A percentile compares a stretch with the other conserved stretches of the same genome.
phyloP scores from a whole-genome alignment of 2,797 vertebrate genomes.

The Sebastiscus tertius region DNA sequence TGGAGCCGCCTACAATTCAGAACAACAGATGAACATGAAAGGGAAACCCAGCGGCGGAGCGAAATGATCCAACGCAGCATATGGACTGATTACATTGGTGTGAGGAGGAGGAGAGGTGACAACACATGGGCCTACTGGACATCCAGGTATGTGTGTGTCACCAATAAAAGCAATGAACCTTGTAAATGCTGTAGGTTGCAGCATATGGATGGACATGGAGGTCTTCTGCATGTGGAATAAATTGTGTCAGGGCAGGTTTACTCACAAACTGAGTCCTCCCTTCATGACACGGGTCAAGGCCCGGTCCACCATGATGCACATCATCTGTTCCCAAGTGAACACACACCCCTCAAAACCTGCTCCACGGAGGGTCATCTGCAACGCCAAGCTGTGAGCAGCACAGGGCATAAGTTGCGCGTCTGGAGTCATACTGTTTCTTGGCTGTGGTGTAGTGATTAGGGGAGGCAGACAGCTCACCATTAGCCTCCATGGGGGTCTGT shows the following conservation, averaged over 20 bases:
- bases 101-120: conserved; percentile 2
- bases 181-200: background rate
- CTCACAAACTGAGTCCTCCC: conserved; percentile 69
- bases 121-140: background rate
- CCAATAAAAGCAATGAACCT: background rate
- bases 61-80: conserved; percentile 36
- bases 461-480: conserved; percentile 53
- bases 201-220: background rate
- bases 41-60: conserved; percentile 50
- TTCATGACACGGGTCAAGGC: conserved; percentile 61
- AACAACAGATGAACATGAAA: conserved; percentile 55
- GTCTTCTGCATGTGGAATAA: conserved; percentile 19
- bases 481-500: conserved; percentile 31
- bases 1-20: conserved; percentile 44
- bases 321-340: conserved; percentile 73
- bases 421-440: conserved; percentile 53
- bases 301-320: conserved; percentile 67
- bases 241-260: conserved; percentile 32
- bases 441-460: conserved; percentile 23
- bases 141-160: background rate
- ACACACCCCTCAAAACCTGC: conserved; percentile 60
- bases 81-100: conserved; percentile 29
- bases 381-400: conserved; percentile 65
- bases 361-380: conserved; percentile 68
- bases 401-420: conserved; percentile 24